These are phyloP conservation scores for Ctena decussata DNA, from an alignment of 2,888 invertebrate species.

Conservation along the genomic window DNA sequence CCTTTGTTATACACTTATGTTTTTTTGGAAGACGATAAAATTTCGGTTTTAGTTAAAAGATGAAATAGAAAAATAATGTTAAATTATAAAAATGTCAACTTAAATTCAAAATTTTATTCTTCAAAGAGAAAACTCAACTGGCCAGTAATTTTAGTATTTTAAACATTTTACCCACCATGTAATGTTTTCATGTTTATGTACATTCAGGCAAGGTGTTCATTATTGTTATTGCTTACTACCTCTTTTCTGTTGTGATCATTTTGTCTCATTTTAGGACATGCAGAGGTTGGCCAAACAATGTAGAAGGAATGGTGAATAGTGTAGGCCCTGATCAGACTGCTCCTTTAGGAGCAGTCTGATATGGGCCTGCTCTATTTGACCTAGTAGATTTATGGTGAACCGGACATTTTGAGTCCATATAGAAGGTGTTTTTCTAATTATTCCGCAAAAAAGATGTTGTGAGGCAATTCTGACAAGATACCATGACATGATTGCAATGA, in stretches of 20 bases:
- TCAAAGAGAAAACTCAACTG: neutral
- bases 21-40: neutral
- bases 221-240: too few relatives aligned
- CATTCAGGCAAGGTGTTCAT: neutral
- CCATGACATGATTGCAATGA: too few relatives aligned
- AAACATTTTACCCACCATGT: neutral
- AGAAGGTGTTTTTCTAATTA: too few relatives aligned
- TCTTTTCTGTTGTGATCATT: too few relatives aligned
- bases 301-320: neutral
- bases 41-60: neutral
- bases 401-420: too few relatives aligned
- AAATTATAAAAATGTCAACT: neutral
- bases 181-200: neutral
- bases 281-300: neutral
- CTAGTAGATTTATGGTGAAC: too few relatives aligned
- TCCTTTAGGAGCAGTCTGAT: too few relatives aligned
- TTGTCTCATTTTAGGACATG: neutral
- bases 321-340: too few relatives aligned
- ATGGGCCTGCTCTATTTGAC: too few relatives aligned
- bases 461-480: too few relatives aligned
- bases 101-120: neutral
- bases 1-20: too few relatives aligned
- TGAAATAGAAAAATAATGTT: neutral
- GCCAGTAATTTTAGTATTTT: neutral
- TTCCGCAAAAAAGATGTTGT: too few relatives aligned